Conservation (phyloP, 2,113 vertebrate species). For the Dissostichus mawsoni region DNA sequence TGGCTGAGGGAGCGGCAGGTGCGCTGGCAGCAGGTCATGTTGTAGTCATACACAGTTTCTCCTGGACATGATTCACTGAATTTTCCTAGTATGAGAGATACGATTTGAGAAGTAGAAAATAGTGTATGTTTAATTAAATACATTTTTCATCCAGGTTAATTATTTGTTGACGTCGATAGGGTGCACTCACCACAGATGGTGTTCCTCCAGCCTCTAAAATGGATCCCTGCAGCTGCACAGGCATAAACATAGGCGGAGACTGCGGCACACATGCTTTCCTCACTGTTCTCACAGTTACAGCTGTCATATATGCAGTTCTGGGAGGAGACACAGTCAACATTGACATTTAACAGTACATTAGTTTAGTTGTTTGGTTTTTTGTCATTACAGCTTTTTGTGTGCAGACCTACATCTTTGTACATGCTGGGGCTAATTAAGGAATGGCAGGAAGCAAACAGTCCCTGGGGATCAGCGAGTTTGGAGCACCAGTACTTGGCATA, state of each 20-base stretch:
- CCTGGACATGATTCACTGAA: conserved; percentile 81
- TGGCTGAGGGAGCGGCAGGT: conserved; percentile 89
- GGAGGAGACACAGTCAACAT: background rate
- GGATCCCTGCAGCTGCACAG: conserved; percentile 84
- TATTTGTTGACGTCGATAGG: background rate
- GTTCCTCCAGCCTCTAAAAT: conserved; percentile 84
- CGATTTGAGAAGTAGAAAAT: background rate
- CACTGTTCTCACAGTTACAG: conserved; percentile 92
- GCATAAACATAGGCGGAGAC: conserved; percentile 89
- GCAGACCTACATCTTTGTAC: conserved; percentile 85
- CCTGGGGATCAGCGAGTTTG: conserved; percentile 78
- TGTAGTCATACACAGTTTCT: conserved; percentile 79
- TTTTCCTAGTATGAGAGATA: conserved; percentile 78
- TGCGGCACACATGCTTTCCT: conserved; percentile 91
- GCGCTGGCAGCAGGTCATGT: conserved; percentile 85
- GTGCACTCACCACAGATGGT: conserved; percentile 82
- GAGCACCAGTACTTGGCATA: conserved; percentile 92
- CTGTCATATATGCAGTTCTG: conserved; percentile 95
- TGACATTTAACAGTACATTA: background rate
- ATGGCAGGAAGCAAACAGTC: conserved; percentile 90
- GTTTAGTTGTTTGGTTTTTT: background rate
- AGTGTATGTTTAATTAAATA: background rate
- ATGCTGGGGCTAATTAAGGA: conserved; percentile 81
- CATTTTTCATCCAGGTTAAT: background rate
- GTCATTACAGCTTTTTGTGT: background rate